phyloP scores from a whole-genome alignment of 2,113 vertebrate genomes.

The Nematolebias whitei region DNA sequence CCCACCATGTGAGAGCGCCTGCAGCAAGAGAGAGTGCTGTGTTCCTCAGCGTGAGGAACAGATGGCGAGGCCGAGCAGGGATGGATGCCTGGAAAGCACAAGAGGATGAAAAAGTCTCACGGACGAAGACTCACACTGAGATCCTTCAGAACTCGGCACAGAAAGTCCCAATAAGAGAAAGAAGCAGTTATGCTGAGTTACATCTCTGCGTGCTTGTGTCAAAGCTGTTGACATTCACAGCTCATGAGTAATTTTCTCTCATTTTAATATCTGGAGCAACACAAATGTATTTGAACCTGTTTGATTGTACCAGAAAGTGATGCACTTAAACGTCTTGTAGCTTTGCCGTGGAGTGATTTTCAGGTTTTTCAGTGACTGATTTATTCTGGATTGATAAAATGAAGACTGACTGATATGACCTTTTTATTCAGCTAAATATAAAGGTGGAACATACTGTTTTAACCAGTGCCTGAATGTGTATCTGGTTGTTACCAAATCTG shows the following conservation, averaged over 20 bases:
- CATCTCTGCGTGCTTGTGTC: conserved; percentile 51
- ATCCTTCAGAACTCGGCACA: conserved; percentile 50
- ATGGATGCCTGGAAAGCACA: conserved; percentile 49
- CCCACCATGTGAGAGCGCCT: conserved; percentile 50
- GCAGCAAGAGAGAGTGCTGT: conserved; percentile 61
- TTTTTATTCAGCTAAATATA: neutral
- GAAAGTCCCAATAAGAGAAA: conserved; percentile 35
- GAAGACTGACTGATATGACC: neutral
- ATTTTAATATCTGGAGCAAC: neutral
- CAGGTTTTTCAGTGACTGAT: neutral
- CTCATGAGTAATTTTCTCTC: neutral
- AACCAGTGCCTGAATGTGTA: too few relatives aligned
- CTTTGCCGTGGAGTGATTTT: neutral
- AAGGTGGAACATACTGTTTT: too few relatives aligned
- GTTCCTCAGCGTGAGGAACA: conserved; percentile 71
- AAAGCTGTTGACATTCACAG: conserved; percentile 41
- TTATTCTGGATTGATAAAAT: neutral
- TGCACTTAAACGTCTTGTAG: neutral
- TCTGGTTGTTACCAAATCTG: too few relatives aligned
- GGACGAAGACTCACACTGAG: conserved; percentile 55
- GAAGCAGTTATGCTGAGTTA: conserved; percentile 30
- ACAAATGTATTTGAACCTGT: neutral
- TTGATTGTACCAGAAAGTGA: neutral
- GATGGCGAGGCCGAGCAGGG: conserved; percentile 66
- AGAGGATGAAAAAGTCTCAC: conserved; percentile 24